These are phyloP conservation scores for Cacatua alba DNA, from an alignment of 2,113 vertebrate species.

Conservation along the genomic window DNA sequence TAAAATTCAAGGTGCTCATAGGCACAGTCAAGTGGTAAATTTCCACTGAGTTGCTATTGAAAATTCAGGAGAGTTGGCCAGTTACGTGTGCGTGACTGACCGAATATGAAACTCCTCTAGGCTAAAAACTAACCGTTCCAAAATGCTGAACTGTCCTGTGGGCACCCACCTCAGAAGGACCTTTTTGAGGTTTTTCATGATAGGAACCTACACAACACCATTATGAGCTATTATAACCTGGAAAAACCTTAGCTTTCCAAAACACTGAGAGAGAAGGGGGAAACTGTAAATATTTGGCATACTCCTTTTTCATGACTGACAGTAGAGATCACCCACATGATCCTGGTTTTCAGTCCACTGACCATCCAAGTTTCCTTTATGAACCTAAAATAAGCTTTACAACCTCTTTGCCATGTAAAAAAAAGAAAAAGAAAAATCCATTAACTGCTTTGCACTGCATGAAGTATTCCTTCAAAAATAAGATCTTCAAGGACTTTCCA, in stretches of 20 bases:
- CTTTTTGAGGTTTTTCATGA: neutral
- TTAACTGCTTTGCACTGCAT: constrained; percentile 8
- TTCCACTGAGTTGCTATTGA: neutral
- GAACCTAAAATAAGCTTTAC: neutral
- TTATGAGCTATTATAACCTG: neutral
- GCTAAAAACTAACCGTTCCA: neutral
- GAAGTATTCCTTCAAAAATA: neutral
- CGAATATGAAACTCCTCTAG: neutral
- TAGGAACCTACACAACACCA: neutral
- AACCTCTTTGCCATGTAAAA: neutral
- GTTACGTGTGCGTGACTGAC: neutral
- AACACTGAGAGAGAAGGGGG: neutral
- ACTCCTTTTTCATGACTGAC: constrained; percentile 25
- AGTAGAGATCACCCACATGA: neutral
- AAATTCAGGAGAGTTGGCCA: neutral
- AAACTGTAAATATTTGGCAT: neutral
- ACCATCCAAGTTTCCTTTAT: neutral
- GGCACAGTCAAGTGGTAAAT: neutral
- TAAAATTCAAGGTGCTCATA: neutral
- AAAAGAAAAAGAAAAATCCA: constrained; percentile 1
- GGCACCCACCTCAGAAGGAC: neutral
- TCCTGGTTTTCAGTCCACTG: neutral
- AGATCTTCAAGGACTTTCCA: neutral
- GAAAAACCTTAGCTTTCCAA: neutral
- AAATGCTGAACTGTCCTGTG: neutral